These are phyloP conservation scores for Trachelus stipa DNA, from an alignment of 2,888 invertebrate species.

Conservation along the genomic window DNA sequence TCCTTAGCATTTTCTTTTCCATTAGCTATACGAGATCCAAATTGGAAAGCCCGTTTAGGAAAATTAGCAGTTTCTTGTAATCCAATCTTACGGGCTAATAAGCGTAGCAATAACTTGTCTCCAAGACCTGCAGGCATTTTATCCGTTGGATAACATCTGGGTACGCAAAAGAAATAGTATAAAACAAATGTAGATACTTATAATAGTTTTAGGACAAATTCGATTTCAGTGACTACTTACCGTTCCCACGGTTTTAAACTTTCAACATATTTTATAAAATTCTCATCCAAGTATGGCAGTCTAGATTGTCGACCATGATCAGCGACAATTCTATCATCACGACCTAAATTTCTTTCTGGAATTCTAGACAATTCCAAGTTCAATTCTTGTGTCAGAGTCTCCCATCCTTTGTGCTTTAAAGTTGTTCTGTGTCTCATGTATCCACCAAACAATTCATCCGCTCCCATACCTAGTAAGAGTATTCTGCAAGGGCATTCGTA, in stretches of 20 bases:
- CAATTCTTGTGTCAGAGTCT: conserved; percentile 70
- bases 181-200: conserved; percentile 12
- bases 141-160: conserved; percentile 72
- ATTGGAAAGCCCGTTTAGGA: conserved; percentile 95
- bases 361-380: conserved; percentile 86
- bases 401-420: conserved; percentile 71
- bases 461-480: conserved; percentile 91
- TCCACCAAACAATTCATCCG: conserved; percentile 97
- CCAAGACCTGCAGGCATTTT: conserved; percentile 82
- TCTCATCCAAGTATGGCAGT: conserved; percentile 83
- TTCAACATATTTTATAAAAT: conserved; percentile 74
- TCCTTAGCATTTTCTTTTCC: conserved; percentile 89
- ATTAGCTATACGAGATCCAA: conserved; percentile 95
- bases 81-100: conserved; percentile 77
- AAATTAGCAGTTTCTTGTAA: conserved; percentile 74
- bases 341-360: conserved; percentile 89
- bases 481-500: conserved; percentile 77
- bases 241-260: conserved; percentile 76
- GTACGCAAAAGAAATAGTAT: conserved; percentile 13
- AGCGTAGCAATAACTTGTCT: conserved; percentile 91
- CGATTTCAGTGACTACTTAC: conserved; percentile 61
- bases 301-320: conserved; percentile 89
- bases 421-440: conserved; percentile 89
- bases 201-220: background rate
- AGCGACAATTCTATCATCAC: conserved; percentile 93